Conservation (phyloP, 2,113 vertebrate genomes). For the Lagenorhynchus albirostris region DNA sequence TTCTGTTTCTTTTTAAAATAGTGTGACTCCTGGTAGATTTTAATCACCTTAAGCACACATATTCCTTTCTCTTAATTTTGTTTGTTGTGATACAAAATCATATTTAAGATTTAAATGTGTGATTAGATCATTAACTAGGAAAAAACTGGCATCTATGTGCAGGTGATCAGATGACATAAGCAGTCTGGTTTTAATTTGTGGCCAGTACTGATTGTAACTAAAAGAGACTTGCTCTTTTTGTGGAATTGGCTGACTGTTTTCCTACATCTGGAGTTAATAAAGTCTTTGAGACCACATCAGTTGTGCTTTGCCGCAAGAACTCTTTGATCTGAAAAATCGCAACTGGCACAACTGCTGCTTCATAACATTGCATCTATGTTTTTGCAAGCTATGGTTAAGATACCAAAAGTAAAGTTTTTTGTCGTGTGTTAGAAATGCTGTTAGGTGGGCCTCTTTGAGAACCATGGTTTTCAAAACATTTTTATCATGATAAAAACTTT, state of each 20-base stretch:
- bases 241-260: constrained; percentile 83
- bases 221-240: constrained; percentile 85
- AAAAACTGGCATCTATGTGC: constrained; percentile 80
- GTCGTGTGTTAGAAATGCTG: constrained; percentile 67
- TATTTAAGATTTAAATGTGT: constrained; percentile 79
- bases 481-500: constrained; percentile 71
- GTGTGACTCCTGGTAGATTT: constrained; percentile 55
- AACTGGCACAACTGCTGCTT: constrained; percentile 88
- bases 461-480: constrained; percentile 70
- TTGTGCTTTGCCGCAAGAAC: constrained; percentile 87
- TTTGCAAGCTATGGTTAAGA: constrained; percentile 80
- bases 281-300: constrained; percentile 94
- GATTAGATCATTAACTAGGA: constrained; percentile 81
- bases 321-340: constrained; percentile 90
- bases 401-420: constrained; percentile 78
- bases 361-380: constrained; percentile 84
- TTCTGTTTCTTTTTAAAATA: constrained; percentile 40
- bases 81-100: constrained; percentile 78
- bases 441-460: constrained; percentile 58
- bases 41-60: constrained; percentile 36
- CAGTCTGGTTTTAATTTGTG: constrained; percentile 90
- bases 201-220: constrained; percentile 85
- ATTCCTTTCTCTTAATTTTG: constrained; percentile 72
- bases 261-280: constrained; percentile 95
- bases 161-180: constrained; percentile 87